Evolutionary conservation across 2,113 vertebrate species (phyloP).

Genomic region (Noctilio leporinus): DNA sequence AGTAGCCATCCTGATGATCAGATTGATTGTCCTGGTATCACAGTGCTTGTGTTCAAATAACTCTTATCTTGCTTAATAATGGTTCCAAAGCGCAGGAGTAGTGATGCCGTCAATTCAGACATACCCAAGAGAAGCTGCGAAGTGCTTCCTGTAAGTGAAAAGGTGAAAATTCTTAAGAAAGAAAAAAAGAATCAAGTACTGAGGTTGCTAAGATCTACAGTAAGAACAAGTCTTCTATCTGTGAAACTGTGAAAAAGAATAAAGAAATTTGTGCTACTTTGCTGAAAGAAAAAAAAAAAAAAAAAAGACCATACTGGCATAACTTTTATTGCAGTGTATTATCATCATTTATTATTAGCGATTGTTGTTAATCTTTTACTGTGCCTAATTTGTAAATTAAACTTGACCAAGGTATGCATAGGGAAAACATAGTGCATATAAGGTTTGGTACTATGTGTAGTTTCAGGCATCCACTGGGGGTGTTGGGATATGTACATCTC

Average conservation of each 20-base stretch:
- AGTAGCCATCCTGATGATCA: not conserved
- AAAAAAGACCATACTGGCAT: not conserved
- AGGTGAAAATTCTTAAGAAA: not conserved
- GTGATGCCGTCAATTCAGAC: not conserved
- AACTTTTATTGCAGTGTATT: not conserved
- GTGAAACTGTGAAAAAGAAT: not conserved
- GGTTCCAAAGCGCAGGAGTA: not conserved
- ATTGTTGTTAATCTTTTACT: too few species aligned
- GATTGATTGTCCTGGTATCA: too few species aligned
- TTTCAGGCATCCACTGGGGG: not conserved
- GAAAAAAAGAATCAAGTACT: not conserved
- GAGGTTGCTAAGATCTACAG: not conserved
- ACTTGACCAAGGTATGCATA: too few species aligned
- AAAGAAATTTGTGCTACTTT: not conserved
- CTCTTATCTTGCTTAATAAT: not conserved
- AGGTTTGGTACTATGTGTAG: too few species aligned
- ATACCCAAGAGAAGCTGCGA: not conserved
- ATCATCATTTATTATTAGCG: too few species aligned
- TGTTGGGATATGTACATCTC: not conserved
- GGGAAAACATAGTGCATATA: too few species aligned
- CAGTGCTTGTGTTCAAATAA: not conserved
- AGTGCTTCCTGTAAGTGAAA: not conserved
- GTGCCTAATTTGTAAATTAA: too few species aligned
- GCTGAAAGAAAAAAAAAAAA: not conserved
- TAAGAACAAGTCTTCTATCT: not conserved